Base-by-base conservation (phyloP, 2,113 vertebrate genomes). In the Tretioscincus oriximinensis region DNA sequence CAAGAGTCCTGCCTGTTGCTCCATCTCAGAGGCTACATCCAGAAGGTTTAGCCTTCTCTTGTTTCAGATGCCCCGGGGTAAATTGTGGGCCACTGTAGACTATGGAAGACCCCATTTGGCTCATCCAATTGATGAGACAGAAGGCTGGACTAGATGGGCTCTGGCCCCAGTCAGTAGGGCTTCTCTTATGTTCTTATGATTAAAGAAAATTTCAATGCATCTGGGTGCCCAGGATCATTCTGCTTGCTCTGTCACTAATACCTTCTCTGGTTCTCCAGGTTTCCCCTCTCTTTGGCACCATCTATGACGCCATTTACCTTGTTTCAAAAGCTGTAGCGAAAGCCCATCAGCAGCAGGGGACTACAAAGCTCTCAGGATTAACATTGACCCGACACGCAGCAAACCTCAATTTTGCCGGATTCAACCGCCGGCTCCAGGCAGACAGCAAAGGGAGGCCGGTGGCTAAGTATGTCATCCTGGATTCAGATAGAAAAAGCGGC, bases 251-350 rank as follows among this genome's bases (percentile, higher is more conserved):
- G 79, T 10, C 64, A 20, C 1, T 65, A 2, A 73, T 22, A 66
- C 78, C 79, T 1, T 82, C 12, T 4, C 78, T 1, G 22, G 1
- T 24, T 90, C 92, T 83, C 70, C 85, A 99, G 98, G 96, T 97
- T 61, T 96, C 96, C 69, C 97, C 96, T 0, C 94, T 98, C 20
- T 99, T 98, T 92, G 98, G 98, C 69, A 98, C 97, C 61, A 97
- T 99, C 91, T 99, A 97, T 76, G 97, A 98, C 76, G 93, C 96
- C 22, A 81, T 98, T 77, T 96, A 98, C 86, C 93, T 98, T 73
- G 51, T 98, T 90, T 96, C 96, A 29, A 94, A 95, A 54, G 93
- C 96, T 76, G 93, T 98, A 78, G 91, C 96, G 90, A 94, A 71
- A 14, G 90, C 94, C 60, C 89, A 85, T 73, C 95, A 73, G 86